phyloP scores from a whole-genome alignment of 2,113 vertebrate genomes.

The Paralichthys olivaceus region DNA sequence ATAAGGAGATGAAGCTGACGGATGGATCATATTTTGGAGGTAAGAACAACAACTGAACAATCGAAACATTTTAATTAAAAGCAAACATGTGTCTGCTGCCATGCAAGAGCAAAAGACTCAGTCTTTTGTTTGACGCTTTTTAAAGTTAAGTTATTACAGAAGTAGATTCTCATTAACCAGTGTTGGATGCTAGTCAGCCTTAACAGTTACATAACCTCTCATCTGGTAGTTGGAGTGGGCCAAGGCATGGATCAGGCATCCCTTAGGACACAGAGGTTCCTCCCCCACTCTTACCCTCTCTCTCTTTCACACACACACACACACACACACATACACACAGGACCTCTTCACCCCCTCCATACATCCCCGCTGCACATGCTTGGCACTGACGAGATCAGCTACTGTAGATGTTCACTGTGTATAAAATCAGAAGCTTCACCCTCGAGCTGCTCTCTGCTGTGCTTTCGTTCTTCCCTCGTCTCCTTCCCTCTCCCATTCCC shows the following conservation, averaged over 20 bases:
- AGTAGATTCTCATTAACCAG: constrained; percentile 70
- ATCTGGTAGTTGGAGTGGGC: constrained; percentile 76
- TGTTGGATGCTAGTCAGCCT: constrained; percentile 67
- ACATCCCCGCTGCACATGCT: constrained; percentile 37
- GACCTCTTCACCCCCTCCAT: constrained; percentile 37
- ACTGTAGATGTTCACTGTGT: constrained; percentile 34
- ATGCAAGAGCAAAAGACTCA: no score
- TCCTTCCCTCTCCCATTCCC: constrained; percentile 11
- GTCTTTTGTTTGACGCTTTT: constrained; percentile 53
- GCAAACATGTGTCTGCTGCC: no score
- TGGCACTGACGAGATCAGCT: constrained; percentile 35
- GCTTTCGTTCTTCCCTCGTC: neutral
- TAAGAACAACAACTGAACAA: constrained; percentile 67
- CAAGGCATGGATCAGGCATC: constrained; percentile 77
- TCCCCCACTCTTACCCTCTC: constrained; percentile 35
- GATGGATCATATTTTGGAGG: constrained; percentile 99
- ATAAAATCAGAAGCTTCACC: constrained; percentile 44
- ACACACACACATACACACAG: constrained; percentile 30
- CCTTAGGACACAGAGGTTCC: constrained; percentile 71
- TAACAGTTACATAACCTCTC: constrained; percentile 72
- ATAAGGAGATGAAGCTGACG: constrained; percentile 97
- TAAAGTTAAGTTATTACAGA: constrained; percentile 61
- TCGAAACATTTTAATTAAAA: no score
- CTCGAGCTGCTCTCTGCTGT: constrained; percentile 4
- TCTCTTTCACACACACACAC: constrained; percentile 21